phyloP scores from a whole-genome alignment of 2,113 vertebrate species.

The Motacilla alba region DNA sequence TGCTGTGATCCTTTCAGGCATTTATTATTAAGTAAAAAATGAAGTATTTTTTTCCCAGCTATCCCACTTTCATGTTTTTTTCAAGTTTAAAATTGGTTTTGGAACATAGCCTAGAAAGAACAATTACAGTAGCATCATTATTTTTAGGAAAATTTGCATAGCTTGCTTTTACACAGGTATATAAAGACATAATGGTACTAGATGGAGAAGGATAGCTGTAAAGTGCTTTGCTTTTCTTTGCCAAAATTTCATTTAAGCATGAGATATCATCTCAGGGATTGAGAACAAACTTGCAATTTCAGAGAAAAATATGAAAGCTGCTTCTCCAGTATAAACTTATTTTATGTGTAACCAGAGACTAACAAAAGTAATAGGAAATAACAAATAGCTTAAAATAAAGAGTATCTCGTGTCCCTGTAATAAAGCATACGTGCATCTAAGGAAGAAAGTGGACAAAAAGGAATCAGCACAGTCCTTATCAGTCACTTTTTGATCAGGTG shows the following conservation, averaged over 20 bases:
- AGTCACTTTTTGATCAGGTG: background rate
- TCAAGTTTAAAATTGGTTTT: background rate
- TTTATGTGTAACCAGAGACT: background rate
- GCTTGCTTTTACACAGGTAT: background rate
- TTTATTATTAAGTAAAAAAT: background rate
- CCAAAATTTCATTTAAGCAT: background rate
- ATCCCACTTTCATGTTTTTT: background rate
- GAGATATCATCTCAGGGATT: background rate
- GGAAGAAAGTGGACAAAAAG: background rate
- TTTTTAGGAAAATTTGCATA: constrained; percentile 14
- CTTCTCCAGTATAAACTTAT: background rate
- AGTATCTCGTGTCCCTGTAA: background rate
- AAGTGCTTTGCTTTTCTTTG: background rate
- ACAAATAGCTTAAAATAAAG: background rate
- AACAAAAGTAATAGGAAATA: background rate
- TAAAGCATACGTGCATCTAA: background rate
- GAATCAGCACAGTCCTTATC: background rate
- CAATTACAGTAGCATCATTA: background rate
- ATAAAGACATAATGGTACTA: background rate
- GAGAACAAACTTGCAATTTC: background rate
- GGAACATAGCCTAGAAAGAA: background rate
- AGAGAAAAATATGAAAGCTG: background rate
- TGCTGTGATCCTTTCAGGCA: background rate
- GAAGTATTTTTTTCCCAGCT: background rate
- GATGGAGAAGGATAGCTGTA: background rate